A percentile compares a stretch with the other conserved stretches of the same genome.
Evolutionary conservation across 2,113 vertebrate species (phyloP).

Genomic region (Corythoichthys haematopterus): DNA sequence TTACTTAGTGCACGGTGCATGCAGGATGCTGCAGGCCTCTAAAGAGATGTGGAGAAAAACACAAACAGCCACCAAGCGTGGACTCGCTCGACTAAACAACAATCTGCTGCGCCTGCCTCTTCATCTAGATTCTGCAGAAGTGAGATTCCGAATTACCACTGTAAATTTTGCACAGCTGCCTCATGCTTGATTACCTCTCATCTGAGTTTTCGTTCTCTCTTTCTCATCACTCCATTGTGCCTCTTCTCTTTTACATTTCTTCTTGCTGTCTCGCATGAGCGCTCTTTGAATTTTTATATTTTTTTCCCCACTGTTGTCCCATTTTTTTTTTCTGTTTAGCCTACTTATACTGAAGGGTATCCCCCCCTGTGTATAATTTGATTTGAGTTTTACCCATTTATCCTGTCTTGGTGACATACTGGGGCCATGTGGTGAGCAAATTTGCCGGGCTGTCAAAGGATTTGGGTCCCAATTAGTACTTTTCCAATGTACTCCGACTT

Average conservation of each 20-base stretch:
- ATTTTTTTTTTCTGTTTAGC: neutral
- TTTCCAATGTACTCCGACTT: too few species aligned
- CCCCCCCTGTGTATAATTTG: neutral
- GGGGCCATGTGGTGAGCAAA: too few species aligned
- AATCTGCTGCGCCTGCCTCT: slow-evolving; percentile 57
- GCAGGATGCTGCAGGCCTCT: slow-evolving; percentile 31
- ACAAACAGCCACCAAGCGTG: slow-evolving; percentile 41
- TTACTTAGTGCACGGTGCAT: slow-evolving; percentile 44
- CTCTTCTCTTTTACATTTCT: slow-evolving; percentile 40
- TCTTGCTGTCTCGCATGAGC: slow-evolving; percentile 3
- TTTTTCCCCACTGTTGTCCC: neutral
- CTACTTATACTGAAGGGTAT: neutral
- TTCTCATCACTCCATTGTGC: slow-evolving; percentile 26
- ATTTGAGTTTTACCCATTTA: too few species aligned
- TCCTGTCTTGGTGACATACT: too few species aligned
- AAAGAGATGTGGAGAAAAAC: slow-evolving; percentile 20
- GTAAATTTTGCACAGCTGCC: slow-evolving; percentile 62
- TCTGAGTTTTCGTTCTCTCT: slow-evolving; percentile 46
- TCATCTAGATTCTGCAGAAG: slow-evolving; percentile 44
- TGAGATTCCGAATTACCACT: slow-evolving; percentile 63
- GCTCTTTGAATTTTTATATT: neutral
- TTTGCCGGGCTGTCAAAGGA: too few species aligned
- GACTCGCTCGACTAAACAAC: slow-evolving; percentile 56
- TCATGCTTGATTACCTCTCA: slow-evolving; percentile 63
- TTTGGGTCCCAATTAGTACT: too few species aligned